phyloP scores from a whole-genome alignment of 2,113 vertebrate species.

The Apodemus speciosus region DNA sequence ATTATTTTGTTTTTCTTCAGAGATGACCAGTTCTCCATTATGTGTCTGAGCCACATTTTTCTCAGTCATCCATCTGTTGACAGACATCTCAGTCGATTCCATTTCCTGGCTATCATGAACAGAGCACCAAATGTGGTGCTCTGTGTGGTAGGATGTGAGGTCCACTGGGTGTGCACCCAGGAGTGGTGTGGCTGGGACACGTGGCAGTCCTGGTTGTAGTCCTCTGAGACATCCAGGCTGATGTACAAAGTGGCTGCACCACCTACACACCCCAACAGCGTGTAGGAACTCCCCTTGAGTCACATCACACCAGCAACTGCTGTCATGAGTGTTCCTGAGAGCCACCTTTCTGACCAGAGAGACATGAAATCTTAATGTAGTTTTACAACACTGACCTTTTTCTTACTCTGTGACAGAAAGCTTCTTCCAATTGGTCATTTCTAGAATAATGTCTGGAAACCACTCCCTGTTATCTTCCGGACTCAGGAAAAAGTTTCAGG shows the following conservation, averaged over 20 bases:
- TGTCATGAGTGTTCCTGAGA: background rate
- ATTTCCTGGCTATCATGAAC: background rate
- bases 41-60: background rate
- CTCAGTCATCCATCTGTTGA: background rate
- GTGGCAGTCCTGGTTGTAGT: background rate
- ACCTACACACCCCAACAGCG: background rate
- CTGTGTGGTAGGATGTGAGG: background rate
- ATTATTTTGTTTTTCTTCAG: background rate
- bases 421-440: background rate
- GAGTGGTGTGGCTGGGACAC: background rate
- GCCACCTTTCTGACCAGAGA: background rate
- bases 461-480: background rate
- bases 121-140: background rate
- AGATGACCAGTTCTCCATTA: background rate
- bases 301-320: background rate
- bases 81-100: background rate
- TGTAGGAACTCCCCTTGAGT: background rate
- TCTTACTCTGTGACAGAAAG: background rate
- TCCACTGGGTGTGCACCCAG: background rate
- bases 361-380: background rate
- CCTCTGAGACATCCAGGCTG: background rate
- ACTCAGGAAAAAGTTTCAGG: background rate
- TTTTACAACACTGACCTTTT: background rate
- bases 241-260: background rate
- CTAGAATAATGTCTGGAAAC: conserved; percentile 13